phyloP scores from a whole-genome alignment of 2,888 invertebrate genomes.

The Raillietiella orientalis region DNA sequence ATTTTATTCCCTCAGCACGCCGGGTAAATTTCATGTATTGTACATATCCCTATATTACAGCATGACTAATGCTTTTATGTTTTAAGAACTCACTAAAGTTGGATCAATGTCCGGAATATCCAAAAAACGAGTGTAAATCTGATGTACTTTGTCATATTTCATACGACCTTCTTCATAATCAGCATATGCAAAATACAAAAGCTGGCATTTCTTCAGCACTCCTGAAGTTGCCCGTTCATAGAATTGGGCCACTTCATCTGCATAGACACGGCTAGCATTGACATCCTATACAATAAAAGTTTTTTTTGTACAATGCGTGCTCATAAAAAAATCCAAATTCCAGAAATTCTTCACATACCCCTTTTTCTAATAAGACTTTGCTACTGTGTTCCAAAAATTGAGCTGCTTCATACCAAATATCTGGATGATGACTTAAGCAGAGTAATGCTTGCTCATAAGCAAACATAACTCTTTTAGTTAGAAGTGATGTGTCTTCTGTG shows the following conservation, averaged over 20 bases:
- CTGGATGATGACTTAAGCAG: constrained; percentile 87
- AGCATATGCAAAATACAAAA: constrained; percentile 89
- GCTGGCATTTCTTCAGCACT: constrained; percentile 56
- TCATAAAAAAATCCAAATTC: not conserved
- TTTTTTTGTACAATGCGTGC: not conserved
- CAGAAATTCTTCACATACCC: constrained; percentile 22
- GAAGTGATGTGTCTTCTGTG: constrained; percentile 74
- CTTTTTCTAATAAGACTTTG: constrained; percentile 72
- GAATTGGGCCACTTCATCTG: constrained; percentile 76
- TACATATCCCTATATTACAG: constrained; percentile 43
- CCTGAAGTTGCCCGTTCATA: constrained; percentile 76
- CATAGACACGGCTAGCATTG: constrained; percentile 63
- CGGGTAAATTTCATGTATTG: constrained; percentile 98
- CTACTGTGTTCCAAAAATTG: constrained; percentile 84
- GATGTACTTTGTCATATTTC: constrained; percentile 84
- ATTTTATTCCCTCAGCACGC: constrained; percentile 87
- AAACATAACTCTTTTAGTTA: constrained; percentile 84
- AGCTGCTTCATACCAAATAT: constrained; percentile 97
- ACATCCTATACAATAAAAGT: constrained; percentile 31
- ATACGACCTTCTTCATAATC: constrained; percentile 92
- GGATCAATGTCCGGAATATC: constrained; percentile 75
- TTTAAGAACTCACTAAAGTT: constrained; percentile 31
- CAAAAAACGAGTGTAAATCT: constrained; percentile 70
- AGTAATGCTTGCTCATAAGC: constrained; percentile 90
- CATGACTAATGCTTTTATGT: not conserved